Evolutionary conservation across 2,113 vertebrate species (phyloP).

Genomic region (Oxyruncus cristatus): DNA sequence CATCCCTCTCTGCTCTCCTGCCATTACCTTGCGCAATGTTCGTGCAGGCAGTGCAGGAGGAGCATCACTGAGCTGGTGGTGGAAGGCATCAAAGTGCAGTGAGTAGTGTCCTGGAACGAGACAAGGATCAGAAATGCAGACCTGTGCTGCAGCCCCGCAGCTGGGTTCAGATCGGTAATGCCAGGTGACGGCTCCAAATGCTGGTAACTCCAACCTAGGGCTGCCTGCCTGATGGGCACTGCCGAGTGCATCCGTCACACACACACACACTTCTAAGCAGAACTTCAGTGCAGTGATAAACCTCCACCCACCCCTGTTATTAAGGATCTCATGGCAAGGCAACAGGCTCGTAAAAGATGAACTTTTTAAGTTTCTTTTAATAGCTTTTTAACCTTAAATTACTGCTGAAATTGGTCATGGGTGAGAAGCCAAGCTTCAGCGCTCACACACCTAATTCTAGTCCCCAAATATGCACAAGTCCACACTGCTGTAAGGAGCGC

Average conservation of each 20-base stretch:
- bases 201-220: background rate
- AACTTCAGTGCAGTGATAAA: background rate
- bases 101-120: conserved; percentile 87
- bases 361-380: background rate
- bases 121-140: conserved; percentile 49
- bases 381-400: background rate
- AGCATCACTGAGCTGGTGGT: conserved; percentile 88
- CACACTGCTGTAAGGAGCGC: background rate
- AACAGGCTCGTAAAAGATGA: conserved; percentile 20
- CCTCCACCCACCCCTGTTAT: background rate
- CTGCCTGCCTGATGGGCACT: background rate
- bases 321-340: conserved; percentile 36
- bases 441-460: background rate
- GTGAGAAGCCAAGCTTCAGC: background rate
- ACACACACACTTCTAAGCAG: background rate
- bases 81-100: conserved; percentile 93
- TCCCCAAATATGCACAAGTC: background rate
- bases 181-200: background rate
- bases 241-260: background rate
- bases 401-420: background rate
- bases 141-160: background rate
- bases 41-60: conserved; percentile 90
- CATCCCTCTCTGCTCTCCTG: background rate
- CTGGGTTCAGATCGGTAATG: background rate
- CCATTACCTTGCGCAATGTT: conserved; percentile 88